A percentile compares a stretch with the other conserved stretches of the same genome.
Evolutionary conservation across 2,113 vertebrate genomes (phyloP).

Genomic region (Rhynchopsitta pachyrhyncha): DNA sequence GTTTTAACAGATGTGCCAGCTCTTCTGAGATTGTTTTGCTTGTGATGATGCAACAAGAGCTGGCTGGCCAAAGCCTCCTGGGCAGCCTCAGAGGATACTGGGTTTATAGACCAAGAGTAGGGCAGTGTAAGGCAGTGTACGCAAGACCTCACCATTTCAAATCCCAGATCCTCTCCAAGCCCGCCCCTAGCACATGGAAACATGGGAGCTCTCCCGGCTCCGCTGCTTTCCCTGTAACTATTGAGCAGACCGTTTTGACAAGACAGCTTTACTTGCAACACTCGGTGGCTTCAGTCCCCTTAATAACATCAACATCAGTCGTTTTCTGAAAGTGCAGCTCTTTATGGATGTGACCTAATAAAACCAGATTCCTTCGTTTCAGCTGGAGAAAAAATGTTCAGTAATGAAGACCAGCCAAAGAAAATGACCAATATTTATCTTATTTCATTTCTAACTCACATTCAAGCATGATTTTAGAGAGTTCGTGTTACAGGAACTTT

Average conservation of each 20-base stretch:
- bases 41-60: not conserved
- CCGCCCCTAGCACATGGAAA: not conserved
- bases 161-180: not conserved
- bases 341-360: not conserved
- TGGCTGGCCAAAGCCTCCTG: not conserved
- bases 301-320: not conserved
- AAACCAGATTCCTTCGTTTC: not conserved
- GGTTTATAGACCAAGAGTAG: not conserved
- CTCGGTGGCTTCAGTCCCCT: not conserved
- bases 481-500: not conserved
- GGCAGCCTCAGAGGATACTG: not conserved
- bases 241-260: not conserved
- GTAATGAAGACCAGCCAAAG: not conserved
- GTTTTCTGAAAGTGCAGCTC: not conserved
- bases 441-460: not conserved
- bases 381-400: not conserved
- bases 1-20: not conserved
- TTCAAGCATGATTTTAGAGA: not conserved
- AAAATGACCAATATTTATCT: constrained; percentile 8
- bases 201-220: not conserved
- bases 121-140: not conserved
- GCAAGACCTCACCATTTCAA: not conserved
- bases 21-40: not conserved
- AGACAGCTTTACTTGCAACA: not conserved
- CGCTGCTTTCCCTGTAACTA: fast-evolving